Conservation (phyloP, 2,888 invertebrate genomes). For the Trilocha varians region DNA sequence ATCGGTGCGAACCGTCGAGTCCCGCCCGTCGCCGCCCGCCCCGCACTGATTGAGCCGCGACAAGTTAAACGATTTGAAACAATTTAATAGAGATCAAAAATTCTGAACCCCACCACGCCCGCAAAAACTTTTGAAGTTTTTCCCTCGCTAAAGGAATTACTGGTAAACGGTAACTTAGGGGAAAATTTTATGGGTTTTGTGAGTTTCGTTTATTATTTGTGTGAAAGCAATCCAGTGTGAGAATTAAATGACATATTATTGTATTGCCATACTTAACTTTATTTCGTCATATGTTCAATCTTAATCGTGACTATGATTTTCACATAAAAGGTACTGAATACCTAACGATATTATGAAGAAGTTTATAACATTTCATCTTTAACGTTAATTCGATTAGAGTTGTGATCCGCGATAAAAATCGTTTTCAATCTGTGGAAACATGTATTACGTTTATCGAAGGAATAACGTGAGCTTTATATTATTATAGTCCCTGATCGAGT, state of each 20-base stretch:
- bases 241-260: neutral
- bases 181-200: conserved; percentile 60
- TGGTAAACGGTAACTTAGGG: conserved; percentile 60
- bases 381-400: neutral
- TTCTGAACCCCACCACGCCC: conserved; percentile 60
- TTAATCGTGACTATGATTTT: too few relatives aligned
- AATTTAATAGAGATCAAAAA: conserved; percentile 75
- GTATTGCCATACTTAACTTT: too few relatives aligned
- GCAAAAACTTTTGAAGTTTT: conserved; percentile 74
- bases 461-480: conserved; percentile 51
- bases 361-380: too few relatives aligned
- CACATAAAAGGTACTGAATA: too few relatives aligned
- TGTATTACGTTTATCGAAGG: conserved; percentile 38
- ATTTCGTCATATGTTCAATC: too few relatives aligned
- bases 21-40: conserved; percentile 24
- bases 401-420: conserved; percentile 11
- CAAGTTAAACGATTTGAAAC: conserved; percentile 75
- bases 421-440: conserved; percentile 25
- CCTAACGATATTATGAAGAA: too few relatives aligned
- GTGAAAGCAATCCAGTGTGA: neutral
- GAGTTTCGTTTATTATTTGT: conserved; percentile 45
- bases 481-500: conserved; percentile 59
- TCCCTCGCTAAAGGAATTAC: conserved; percentile 71
- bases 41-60: conserved; percentile 70
- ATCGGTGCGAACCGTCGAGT: conserved; percentile 5